phyloP scores from a whole-genome alignment of 2,113 vertebrate species.

The Setophaga kirtlandii region DNA sequence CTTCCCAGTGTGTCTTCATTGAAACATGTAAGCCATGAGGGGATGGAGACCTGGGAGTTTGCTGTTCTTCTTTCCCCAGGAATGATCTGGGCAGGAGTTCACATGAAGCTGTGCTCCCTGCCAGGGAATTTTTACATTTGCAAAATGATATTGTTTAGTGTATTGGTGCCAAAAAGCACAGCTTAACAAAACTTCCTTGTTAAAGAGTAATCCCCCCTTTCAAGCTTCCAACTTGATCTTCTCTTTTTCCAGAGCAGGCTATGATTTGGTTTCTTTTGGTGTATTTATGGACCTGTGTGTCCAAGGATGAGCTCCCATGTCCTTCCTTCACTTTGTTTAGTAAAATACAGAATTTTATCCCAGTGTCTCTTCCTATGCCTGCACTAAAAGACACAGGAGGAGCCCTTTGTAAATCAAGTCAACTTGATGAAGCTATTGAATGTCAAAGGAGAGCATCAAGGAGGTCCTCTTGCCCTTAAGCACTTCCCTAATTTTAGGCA shows the following conservation, averaged over 20 bases:
- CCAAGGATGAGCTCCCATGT: background rate
- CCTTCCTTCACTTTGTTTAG: background rate
- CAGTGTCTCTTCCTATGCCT: background rate
- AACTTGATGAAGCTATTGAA: background rate
- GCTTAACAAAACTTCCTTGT: constrained; percentile 6
- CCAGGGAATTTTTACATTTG: constrained; percentile 39
- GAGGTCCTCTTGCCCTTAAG: background rate
- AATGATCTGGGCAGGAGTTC: constrained; percentile 30
- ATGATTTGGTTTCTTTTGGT: background rate
- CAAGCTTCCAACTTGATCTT: background rate
- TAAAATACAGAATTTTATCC: background rate
- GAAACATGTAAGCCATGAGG: background rate
- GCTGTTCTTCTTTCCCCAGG: background rate
- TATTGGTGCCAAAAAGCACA: constrained; percentile 32
- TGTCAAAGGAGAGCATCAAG: background rate
- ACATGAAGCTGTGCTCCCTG: background rate
- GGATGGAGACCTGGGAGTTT: background rate
- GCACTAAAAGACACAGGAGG: background rate
- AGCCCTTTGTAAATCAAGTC: background rate
- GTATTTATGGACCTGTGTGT: background rate
- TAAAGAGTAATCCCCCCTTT: background rate
- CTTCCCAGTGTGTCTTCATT: background rate
- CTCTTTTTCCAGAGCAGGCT: background rate
- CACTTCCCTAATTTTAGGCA: background rate
- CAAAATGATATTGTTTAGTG: background rate